Conservation (phyloP, 2,888 invertebrate species). For the Pristionchus arcanus region DNA sequence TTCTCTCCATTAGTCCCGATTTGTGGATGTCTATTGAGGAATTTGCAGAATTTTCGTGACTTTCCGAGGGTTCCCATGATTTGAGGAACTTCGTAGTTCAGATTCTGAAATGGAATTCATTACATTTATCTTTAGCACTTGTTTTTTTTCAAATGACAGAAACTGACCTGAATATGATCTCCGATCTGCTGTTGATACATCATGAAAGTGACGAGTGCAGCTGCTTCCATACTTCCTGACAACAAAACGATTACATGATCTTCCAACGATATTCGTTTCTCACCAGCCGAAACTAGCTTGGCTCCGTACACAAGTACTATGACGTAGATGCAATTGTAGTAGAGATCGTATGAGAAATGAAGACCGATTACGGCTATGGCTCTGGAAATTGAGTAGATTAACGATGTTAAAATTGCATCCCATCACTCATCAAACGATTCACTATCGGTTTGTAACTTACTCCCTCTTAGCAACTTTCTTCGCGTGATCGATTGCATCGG, state of each 20-base stretch:
- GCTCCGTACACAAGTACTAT: slow-evolving; percentile 80
- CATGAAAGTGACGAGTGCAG: slow-evolving; percentile 79
- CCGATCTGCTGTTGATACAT: slow-evolving; percentile 80
- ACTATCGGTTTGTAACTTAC: too few species aligned
- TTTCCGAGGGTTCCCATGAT: slow-evolving; percentile 81
- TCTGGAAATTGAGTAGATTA: too few species aligned
- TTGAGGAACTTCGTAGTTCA: slow-evolving; percentile 79
- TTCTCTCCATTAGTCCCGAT: neutral
- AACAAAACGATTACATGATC: neutral
- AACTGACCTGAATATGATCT: slow-evolving; percentile 46
- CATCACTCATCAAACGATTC: too few species aligned
- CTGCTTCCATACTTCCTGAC: slow-evolving; percentile 51
- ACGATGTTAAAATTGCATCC: too few species aligned
- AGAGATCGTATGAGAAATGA: slow-evolving; percentile 77
- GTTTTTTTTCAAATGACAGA: neutral
- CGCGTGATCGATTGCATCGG: slow-evolving; percentile 57
- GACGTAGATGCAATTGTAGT: slow-evolving; percentile 64
- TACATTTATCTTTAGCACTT: too few species aligned
- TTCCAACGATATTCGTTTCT: neutral
- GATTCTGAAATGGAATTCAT: slow-evolving; percentile 66
- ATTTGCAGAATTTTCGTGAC: slow-evolving; percentile 78
- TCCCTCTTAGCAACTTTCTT: neutral
- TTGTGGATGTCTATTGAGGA: slow-evolving; percentile 59
- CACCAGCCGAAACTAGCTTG: slow-evolving; percentile 77
- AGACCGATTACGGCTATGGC: slow-evolving; percentile 78